Conservation (phyloP, 2,797 vertebrate species). For the Acropternis orthonyx region DNA sequence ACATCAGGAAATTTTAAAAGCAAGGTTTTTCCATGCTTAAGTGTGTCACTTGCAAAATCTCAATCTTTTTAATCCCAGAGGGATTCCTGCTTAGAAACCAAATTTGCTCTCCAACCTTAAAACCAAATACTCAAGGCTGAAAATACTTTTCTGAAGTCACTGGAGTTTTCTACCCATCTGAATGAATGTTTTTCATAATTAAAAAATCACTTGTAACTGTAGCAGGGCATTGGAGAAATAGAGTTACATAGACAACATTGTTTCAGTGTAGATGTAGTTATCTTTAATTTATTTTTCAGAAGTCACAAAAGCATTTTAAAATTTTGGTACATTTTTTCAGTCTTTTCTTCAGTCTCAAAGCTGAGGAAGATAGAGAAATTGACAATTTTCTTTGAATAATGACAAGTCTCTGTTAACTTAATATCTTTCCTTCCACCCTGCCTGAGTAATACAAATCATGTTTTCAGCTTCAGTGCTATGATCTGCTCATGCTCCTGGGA, state of each 20-base stretch:
- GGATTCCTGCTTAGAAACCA: background rate
- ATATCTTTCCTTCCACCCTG: background rate
- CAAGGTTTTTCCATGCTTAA: background rate
- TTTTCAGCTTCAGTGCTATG: background rate
- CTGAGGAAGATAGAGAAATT: background rate
- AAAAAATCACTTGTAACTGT: background rate
- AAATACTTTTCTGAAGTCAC: background rate
- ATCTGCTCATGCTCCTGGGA: background rate
- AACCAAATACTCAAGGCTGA: background rate
- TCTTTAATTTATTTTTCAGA: background rate
- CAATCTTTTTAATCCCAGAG: background rate
- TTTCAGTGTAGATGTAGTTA: background rate
- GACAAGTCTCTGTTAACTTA: background rate
- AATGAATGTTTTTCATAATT: background rate
- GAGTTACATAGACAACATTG: background rate
- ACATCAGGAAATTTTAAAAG: constrained; percentile 44
- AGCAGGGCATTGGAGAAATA: background rate
- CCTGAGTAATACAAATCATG: background rate
- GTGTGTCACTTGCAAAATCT: constrained; percentile 1
- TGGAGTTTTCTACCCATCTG: background rate
- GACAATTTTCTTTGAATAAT: background rate
- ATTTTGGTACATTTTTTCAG: background rate
- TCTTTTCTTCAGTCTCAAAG: background rate
- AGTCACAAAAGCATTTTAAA: background rate
- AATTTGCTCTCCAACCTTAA: background rate